Base-by-base conservation (phyloP, 1,140 invertebrate species). In the Heterodera schachtii region DNA sequence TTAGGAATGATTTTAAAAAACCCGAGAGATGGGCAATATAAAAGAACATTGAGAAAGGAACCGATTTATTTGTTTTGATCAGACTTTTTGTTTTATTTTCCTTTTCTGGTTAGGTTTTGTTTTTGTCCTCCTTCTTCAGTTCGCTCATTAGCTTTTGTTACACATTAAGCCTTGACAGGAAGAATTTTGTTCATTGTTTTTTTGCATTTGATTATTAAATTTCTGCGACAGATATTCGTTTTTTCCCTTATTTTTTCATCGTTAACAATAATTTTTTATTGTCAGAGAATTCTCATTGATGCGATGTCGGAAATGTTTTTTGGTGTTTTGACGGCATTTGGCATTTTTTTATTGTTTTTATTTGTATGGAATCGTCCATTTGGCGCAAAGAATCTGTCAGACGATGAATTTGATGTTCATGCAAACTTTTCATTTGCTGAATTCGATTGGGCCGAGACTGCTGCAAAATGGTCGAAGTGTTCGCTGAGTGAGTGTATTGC, bases 401-500 rank as follows among this genome's bases (percentile, higher is more conserved):
- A 13, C 11, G 52, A 75, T 41, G 11, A 41, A 46, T 75, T 19
- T 13, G 64, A 75, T 75, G 47, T 47, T 21, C 13, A 43, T 47
- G 64, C 67, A 60, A 13, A 41, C 31, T 21, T 16, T 49, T 31
- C 60, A 73, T 74, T 60, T 66, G 66, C 11, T 49, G 60, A 74
- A 70, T 49, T 75, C 52, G 52, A 52, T 11, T 52, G 52, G 52
- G 9, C 52, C 52, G 52, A 52, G 16, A 79, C 16, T 79, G 44
- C 78, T 67, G 41, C 46, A 21, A 11, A 52, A 43, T 81, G 49
- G 31, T 2, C 41, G 11, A 83, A 52, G 9, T 83, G 82, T 60
- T 83, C 82, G 52, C 69, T 83, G 16, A 66, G 69, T 44, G 78
- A 75, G 78, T 83, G 82, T 16, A 46, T 83, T 4, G 60, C 82